These are phyloP conservation scores for Scaptomyza reducta DNA, from an alignment of 2,888 invertebrate species.

Conservation along the genomic window DNA sequence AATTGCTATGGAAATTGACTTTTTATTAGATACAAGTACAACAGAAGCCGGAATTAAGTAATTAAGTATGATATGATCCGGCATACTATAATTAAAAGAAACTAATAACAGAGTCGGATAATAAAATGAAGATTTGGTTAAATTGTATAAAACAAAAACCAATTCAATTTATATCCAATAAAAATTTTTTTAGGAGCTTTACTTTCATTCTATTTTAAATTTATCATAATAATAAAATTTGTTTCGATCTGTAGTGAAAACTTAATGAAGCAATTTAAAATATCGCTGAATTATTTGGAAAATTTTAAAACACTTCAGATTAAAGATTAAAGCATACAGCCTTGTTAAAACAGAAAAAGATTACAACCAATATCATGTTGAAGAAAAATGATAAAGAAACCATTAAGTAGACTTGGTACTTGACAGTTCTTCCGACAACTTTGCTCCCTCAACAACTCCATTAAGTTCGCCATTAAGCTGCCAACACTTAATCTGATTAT, in stretches of 20 bases:
- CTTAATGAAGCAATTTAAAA: no score
- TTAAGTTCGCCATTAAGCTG: background rate
- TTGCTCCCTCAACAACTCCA: background rate
- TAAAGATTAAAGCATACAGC: background rate
- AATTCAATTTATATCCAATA: no score
- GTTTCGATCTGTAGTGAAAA: no score
- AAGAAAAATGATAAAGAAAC: background rate
- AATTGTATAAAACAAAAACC: no score
- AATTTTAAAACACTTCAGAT: no score
- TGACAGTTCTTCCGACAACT: background rate
- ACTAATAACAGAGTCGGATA: constrained; percentile 4
- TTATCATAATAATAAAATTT: no score
- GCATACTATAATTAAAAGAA: constrained; percentile 59
- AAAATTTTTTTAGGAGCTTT: no score
- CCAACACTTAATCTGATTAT: background rate
- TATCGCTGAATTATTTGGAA: no score
- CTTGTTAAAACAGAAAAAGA: background rate
- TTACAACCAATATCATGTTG: background rate
- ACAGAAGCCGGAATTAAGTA: constrained; percentile 54
- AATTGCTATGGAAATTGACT: constrained; percentile 11
- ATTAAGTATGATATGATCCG: constrained; percentile 38
- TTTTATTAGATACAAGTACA: constrained; percentile 52
- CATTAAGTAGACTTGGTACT: background rate
- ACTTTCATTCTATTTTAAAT: no score
- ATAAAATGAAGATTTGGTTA: no score